Base-by-base conservation (phyloP, 2,797 vertebrate species). In the Bradypodion pumilum region DNA sequence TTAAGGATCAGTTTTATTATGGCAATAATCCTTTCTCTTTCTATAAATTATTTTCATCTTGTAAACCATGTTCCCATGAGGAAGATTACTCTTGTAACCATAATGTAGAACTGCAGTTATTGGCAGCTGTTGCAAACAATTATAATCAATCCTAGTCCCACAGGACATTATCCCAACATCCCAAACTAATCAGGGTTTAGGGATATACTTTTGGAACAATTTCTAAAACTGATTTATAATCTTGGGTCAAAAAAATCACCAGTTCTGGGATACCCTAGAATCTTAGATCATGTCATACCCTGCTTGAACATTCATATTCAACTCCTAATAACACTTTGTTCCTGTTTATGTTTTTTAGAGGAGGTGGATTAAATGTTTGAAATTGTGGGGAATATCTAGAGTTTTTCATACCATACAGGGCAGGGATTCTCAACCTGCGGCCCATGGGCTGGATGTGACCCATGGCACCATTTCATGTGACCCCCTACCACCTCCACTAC, bases 121-220 rank as follows among this genome's bases (percentile, higher is more conserved):
- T 94, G 92, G 92, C 92, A 94, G 93, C 90, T 94, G 91, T 88
- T 93, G 88, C 84, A 91, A 92, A 93, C 88, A 88, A 88, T 93
- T 94, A 88, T 84, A 91, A 90, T 92, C 89, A 92, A 89, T 93
- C 91, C 91, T 86, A 0, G 0, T 91, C 92, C 87, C 93, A 85
- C 0, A 88, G 92, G 94, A 93, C 70, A 84, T 91, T 92, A 92
- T 87, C 86, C 86, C 86, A 87, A 89, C 82, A 92, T 94, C 79
- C 84, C 85, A 93, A 90, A 92, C 89, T 93, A 93, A 93, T 93
- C 92, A 88, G 91, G 89, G 92, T 87, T 85, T 89, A 86, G 91
- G 91, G 91, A 91, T 92, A 89, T 92, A 88, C 89, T 89, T 88
- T 91, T 90, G 87, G 89, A 91, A 90, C 82, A 85, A 87, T 90